Conservation (phyloP, 2,888 invertebrate species). For the Abscondita cerata region DNA sequence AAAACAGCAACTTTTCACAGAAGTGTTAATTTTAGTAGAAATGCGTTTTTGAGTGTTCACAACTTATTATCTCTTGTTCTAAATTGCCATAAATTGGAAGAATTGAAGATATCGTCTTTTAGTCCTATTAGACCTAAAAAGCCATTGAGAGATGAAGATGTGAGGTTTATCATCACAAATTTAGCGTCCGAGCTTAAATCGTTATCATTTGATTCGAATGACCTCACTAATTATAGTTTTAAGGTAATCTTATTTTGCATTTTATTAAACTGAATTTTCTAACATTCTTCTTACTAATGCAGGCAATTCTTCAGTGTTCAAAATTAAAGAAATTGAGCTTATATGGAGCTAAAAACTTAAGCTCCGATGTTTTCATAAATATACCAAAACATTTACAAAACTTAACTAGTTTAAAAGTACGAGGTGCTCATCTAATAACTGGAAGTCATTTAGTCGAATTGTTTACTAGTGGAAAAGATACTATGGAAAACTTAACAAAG, state of each 20-base stretch:
- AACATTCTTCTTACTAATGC: not conserved
- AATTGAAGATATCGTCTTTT: constrained; percentile 41
- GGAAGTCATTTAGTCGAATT: constrained; percentile 35
- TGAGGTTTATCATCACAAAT: constrained; percentile 41
- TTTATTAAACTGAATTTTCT: constrained; percentile 4
- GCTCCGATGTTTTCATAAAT: constrained; percentile 37
- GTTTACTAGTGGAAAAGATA: constrained; percentile 30
- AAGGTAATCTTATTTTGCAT: constrained; percentile 28
- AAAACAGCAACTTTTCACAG: constrained; percentile 29
- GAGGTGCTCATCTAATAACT: constrained; percentile 41
- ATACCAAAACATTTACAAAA: constrained; percentile 39
- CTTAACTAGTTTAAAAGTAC: constrained; percentile 42
- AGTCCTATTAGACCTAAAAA: constrained; percentile 29
- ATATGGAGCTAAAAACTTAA: constrained; percentile 42
- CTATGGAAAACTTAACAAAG: constrained; percentile 37
- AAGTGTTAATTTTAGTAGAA: constrained; percentile 42
- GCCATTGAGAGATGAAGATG: constrained; percentile 43
- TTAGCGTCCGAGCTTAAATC: constrained; percentile 37
- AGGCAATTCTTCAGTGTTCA: constrained; percentile 42
- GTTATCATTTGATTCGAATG: constrained; percentile 41
- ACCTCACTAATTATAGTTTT: constrained; percentile 40
- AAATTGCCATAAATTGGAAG: constrained; percentile 43
- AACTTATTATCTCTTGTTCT: constrained; percentile 42
- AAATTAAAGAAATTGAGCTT: constrained; percentile 40
- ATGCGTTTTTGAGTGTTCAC: constrained; percentile 34